Percentiles rank a stretch among this genome's conserved stretches.
Conservation (phyloP, 2,797 vertebrate species). For the Malurus leucopterus region DNA sequence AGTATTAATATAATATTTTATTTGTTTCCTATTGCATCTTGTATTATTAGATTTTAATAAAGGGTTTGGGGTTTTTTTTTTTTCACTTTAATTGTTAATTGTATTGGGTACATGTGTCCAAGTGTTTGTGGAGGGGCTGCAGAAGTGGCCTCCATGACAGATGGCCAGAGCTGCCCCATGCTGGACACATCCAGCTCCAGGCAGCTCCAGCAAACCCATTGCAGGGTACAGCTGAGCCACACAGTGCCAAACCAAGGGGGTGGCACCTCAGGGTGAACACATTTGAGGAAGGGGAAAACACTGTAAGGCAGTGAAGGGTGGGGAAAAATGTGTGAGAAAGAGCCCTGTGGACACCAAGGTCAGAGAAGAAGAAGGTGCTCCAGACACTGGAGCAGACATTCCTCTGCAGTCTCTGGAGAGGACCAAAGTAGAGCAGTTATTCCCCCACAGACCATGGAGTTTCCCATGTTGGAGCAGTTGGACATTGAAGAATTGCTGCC, state of each 20-base stretch:
- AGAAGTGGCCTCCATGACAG: not conserved
- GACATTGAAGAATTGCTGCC: not conserved
- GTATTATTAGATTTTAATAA: not conserved
- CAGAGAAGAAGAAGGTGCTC: not conserved
- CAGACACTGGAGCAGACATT: not conserved
- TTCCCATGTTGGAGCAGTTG: not conserved
- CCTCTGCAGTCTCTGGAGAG: not conserved
- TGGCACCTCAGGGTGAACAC: not conserved
- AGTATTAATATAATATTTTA: not conserved
- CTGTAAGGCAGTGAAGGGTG: too few species aligned
- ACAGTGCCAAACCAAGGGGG: too few species aligned
- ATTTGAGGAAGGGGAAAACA: not conserved
- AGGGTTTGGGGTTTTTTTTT: accelerated
- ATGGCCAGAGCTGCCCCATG: not conserved
- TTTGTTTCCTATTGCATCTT: not conserved
- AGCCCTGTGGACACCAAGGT: not conserved
- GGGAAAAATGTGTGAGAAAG: not conserved
- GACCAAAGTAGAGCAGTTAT: not conserved
- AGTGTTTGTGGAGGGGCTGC: not conserved
- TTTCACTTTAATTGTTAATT: not conserved
- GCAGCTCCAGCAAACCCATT: not conserved
- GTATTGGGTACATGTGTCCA: not conserved
- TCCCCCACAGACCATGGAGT: not conserved
- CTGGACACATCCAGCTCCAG: not conserved
- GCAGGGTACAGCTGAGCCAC: not conserved